A percentile compares a stretch with the other conserved stretches of the same genome.
These are phyloP conservation scores for Heliocidaris erythrogramma DNA, from an alignment of 35 echinoderm and acorn worm genomes.

Conservation along the genomic window DNA sequence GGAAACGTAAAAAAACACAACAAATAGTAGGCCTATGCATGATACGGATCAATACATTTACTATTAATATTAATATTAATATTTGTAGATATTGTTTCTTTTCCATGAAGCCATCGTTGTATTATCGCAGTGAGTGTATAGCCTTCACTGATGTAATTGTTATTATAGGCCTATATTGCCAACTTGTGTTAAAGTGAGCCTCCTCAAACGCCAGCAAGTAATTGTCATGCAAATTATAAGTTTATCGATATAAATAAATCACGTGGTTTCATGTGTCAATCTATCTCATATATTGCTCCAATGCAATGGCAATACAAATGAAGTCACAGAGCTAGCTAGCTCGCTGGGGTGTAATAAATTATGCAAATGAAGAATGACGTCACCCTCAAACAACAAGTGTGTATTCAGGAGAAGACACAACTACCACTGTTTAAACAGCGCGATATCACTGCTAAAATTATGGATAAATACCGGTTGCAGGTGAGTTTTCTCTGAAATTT, in stretches of 20 bases:
- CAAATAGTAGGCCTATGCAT: no score
- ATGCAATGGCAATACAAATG: conserved; percentile 59
- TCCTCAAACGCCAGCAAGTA: not conserved
- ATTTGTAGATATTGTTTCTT: no score
- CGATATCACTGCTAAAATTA: conserved; percentile 67
- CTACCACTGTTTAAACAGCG: conserved; percentile 58
- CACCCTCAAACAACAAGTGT: conserved; percentile 74
- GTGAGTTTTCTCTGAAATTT: conserved; percentile 62
- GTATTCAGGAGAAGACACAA: conserved; percentile 56
- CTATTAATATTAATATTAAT: no score
- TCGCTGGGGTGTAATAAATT: conserved; percentile 78
- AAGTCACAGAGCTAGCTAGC: conserved; percentile 26
- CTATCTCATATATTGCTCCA: not conserved
- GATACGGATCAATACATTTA: no score
- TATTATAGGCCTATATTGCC: no score
- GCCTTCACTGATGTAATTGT: no score
- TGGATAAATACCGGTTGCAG: conserved; percentile 80
- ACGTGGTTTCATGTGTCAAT: conserved; percentile 32
- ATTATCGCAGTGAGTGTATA: no score
- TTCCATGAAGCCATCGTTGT: no score
- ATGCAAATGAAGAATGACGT: conserved; percentile 95
- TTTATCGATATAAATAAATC: conserved; percentile 14
- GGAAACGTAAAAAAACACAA: no score
- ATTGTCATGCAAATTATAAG: not conserved
- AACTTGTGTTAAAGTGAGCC: not conserved